A percentile compares a stretch with the other conserved stretches of the same genome.
These are phyloP conservation scores for Montipora capricornis DNA, from an alignment of 64 coral and sea anemone species.

Conservation along the genomic window DNA sequence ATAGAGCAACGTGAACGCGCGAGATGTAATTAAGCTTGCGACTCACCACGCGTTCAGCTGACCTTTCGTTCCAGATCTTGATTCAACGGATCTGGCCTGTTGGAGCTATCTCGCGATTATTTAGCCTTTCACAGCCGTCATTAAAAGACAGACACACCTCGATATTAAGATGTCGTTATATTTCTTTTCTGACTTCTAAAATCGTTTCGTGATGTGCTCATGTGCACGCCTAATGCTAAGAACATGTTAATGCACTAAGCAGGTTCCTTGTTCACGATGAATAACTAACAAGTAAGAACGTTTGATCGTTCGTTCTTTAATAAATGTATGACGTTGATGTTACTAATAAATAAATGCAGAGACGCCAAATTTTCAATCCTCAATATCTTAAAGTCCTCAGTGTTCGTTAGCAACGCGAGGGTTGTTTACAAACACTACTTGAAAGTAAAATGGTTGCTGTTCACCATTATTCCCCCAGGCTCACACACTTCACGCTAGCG, in stretches of 20 bases:
- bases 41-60: conserved; percentile 5
- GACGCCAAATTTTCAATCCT: background rate
- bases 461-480: background rate
- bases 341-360: background rate
- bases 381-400: conserved; percentile 31
- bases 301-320: background rate
- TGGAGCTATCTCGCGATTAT: background rate
- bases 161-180: background rate
- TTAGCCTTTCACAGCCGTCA: background rate
- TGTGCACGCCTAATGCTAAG: too few relatives aligned
- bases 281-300: too few relatives aligned
- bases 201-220: background rate
- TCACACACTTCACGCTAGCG: background rate
- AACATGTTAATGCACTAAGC: too few relatives aligned
- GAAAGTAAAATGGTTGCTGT: background rate
- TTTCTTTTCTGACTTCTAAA: background rate
- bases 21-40: background rate
- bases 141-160: background rate
- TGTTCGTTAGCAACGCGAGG: conserved; percentile 38
- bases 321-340: background rate
- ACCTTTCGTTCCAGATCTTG: background rate
- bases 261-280: too few relatives aligned
- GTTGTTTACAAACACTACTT: conserved; percentile 41
- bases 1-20: background rate
- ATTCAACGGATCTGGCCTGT: background rate